These are phyloP conservation scores for Allygus modestus DNA, from an alignment of 2,888 invertebrate species.

Conservation along the genomic window DNA sequence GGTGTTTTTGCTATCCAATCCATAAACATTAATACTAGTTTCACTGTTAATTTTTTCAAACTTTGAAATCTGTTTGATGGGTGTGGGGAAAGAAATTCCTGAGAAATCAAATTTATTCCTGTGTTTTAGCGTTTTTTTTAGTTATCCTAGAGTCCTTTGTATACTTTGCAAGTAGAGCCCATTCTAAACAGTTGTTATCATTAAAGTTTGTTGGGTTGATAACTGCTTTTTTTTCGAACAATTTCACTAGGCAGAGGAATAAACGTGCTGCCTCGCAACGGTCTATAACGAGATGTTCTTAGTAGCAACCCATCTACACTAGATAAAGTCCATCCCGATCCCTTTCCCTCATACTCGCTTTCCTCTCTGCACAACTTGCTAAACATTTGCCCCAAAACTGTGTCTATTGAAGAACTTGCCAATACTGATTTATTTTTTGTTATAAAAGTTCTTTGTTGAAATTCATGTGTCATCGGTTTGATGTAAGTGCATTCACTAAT, in stretches of 20 bases:
- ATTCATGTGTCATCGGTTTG: background rate
- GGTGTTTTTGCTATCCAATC: slow-evolving; percentile 7
- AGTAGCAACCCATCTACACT: slow-evolving; percentile 45
- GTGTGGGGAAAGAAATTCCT: slow-evolving; percentile 44
- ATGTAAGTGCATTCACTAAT: slow-evolving; percentile 17
- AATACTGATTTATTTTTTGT: slow-evolving; percentile 33
- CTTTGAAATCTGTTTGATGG: slow-evolving; percentile 34
- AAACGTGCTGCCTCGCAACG: background rate
- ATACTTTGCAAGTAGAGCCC: slow-evolving; percentile 30
- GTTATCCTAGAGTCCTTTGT: slow-evolving; percentile 36
- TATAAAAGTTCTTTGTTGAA: background rate
- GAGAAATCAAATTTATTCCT: slow-evolving; percentile 11
- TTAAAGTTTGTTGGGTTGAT: slow-evolving; percentile 45
- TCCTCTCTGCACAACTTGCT: slow-evolving; percentile 37
- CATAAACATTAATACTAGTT: slow-evolving; percentile 39
- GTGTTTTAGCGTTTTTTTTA: background rate
- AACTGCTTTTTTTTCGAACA: slow-evolving; percentile 21
- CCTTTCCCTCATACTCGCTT: slow-evolving; percentile 22
- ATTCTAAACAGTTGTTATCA: slow-evolving; percentile 46
- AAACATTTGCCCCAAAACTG: slow-evolving; percentile 14
- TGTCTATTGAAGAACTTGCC: slow-evolving; percentile 4
- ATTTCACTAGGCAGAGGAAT: slow-evolving; percentile 30
- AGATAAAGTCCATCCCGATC: slow-evolving; percentile 28
- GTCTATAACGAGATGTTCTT: background rate
- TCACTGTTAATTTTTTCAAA: slow-evolving; percentile 37